Percentiles rank a stretch among this genome's conserved stretches.
phyloP scores from a whole-genome alignment of 2,888 invertebrate species.

The Micoletzkya japonica region DNA sequence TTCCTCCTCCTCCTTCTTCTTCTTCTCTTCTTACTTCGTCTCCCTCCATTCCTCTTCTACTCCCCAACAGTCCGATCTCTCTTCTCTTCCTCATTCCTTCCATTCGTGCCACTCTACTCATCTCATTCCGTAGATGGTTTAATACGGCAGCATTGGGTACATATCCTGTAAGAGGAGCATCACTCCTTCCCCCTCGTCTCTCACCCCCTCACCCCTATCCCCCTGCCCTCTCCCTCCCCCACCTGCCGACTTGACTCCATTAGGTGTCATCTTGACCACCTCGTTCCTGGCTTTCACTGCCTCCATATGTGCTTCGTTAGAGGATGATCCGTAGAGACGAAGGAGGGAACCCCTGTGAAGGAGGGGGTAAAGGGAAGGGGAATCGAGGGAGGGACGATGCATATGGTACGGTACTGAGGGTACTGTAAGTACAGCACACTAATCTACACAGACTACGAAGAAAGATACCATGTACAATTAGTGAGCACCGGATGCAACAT shows the following conservation, averaged over 20 bases:
- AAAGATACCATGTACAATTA: neutral
- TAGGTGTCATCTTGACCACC: neutral
- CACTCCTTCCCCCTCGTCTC: too few relatives aligned
- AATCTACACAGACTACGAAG: neutral
- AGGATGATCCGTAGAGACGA: neutral
- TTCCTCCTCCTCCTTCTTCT: conserved; percentile 31
- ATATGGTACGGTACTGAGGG: too few relatives aligned
- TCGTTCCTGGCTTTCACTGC: neutral
- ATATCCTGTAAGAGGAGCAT: neutral
- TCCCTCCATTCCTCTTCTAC: neutral
- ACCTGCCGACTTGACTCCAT: neutral
- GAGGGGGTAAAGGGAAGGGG: too few relatives aligned
- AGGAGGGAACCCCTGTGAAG: conserved; percentile 2
- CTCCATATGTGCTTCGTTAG: conserved; percentile 7
- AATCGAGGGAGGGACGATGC: too few relatives aligned
- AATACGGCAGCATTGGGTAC: neutral
- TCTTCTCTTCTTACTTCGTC: conserved; percentile 19
- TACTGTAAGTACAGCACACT: too few relatives aligned
- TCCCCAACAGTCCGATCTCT: neutral
- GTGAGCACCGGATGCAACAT: neutral
- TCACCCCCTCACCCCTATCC: too few relatives aligned
- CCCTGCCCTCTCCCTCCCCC: neutral
- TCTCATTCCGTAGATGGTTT: neutral
- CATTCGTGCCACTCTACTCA: neutral
- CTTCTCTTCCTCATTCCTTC: neutral